phyloP scores from a whole-genome alignment of 2,888 invertebrate species.

The Lasiommata megera region DNA sequence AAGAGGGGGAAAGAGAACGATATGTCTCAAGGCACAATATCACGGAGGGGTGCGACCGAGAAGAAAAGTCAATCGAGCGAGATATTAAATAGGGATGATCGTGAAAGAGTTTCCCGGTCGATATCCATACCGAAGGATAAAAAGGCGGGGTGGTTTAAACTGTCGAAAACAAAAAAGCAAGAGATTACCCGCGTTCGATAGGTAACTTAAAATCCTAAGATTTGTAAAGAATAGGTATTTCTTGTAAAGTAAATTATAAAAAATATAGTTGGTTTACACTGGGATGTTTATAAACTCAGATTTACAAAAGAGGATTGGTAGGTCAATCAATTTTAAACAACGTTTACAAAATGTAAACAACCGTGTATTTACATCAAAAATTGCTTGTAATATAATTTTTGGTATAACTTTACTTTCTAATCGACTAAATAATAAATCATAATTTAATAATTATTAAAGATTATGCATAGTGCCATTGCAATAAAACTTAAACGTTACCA shows the following conservation, averaged over 20 bases:
- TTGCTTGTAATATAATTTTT: neutral
- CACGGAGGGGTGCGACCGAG: constrained; percentile 63
- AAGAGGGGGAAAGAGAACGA: constrained; percentile 54
- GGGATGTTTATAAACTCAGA: too few species aligned
- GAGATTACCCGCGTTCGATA: constrained; percentile 67
- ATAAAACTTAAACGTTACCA: constrained; percentile 35
- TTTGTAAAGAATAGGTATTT: neutral
- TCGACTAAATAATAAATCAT: neutral
- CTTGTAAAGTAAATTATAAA: neutral
- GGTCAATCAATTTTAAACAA: neutral
- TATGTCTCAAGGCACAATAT: constrained; percentile 49
- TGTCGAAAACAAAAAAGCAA: constrained; percentile 76
- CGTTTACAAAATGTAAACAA: neutral
- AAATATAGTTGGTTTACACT: too few species aligned
- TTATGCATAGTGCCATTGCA: constrained; percentile 36
- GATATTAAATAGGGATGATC: constrained; percentile 75
- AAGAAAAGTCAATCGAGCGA: constrained; percentile 84
- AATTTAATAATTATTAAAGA: constrained; percentile 7
- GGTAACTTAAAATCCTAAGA: constrained; percentile 5
- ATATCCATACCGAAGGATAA: constrained; percentile 88
- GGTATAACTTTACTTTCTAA: neutral
- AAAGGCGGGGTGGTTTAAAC: constrained; percentile 87
- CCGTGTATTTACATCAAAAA: neutral
- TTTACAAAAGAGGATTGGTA: too few species aligned
- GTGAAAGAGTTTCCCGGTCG: constrained; percentile 82